A percentile compares a stretch with the other conserved stretches of the same genome.
Evolutionary conservation across 2,888 invertebrate genomes (phyloP).

Genomic region (Spisula solida): DNA sequence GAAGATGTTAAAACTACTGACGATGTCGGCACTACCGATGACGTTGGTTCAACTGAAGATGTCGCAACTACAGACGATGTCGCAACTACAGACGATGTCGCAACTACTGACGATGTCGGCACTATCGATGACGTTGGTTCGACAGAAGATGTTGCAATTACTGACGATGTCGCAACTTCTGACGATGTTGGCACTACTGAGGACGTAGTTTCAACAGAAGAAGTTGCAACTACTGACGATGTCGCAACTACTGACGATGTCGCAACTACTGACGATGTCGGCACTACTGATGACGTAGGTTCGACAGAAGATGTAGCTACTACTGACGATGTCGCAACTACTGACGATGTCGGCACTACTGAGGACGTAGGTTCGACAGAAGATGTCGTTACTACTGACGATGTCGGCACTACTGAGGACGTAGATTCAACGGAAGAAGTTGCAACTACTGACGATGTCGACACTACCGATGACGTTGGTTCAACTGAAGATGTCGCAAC

Average conservation of each 20-base stretch:
- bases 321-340: not conserved
- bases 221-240: not conserved
- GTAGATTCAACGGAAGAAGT: not conserved
- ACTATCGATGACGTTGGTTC: not conserved
- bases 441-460: conserved; percentile 28
- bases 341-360: conserved; percentile 10
- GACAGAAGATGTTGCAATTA: conserved; percentile 3
- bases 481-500: conserved; percentile 6
- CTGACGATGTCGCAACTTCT: not conserved
- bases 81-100: not conserved
- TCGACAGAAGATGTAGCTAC: not conserved
- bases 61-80: conserved; percentile 25
- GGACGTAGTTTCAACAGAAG: not conserved
- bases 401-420: not conserved
- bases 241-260: not conserved
- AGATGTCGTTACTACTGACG: not conserved
- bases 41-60: not conserved
- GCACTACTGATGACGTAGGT: not conserved
- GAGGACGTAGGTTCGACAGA: not conserved
- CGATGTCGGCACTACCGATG: not conserved
- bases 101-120: conserved; percentile 27
- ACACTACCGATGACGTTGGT: not conserved
- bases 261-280: not conserved
- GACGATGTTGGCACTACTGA: not conserved
- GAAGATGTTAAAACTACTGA: not conserved